phyloP scores from a whole-genome alignment of 2,888 invertebrate species.

The Cataglyphis livida region DNA sequence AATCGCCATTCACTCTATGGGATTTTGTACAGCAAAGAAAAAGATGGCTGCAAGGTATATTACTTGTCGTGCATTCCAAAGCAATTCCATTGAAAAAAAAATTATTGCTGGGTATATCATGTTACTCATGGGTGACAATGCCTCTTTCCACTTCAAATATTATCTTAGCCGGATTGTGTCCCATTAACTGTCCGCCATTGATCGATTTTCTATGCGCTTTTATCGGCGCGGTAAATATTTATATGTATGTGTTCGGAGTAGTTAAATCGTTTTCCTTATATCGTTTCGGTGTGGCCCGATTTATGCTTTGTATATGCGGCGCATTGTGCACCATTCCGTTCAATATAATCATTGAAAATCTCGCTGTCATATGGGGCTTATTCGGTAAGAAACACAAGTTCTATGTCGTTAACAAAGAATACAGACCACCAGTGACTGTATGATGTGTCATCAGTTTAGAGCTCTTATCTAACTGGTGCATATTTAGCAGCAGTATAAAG shows the following conservation, averaged over 20 bases:
- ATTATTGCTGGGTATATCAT: conserved; percentile 93
- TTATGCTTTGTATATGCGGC: conserved; percentile 93
- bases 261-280: conserved; percentile 97
- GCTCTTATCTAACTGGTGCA: conserved; percentile 27
- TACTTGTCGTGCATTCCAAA: conserved; percentile 95
- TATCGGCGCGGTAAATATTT: conserved; percentile 97
- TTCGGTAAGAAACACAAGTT: conserved; percentile 98
- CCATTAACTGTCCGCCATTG: conserved; percentile 93
- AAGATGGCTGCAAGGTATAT: conserved; percentile 97
- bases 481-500: conserved; percentile 24
- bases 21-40: conserved; percentile 98
- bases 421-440: conserved; percentile 88
- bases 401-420: conserved; percentile 98
- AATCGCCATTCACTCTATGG: conserved; percentile 97
- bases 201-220: conserved; percentile 96
- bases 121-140: conserved; percentile 98
- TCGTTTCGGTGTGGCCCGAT: conserved; percentile 93
- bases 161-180: conserved; percentile 93
- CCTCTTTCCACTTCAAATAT: conserved; percentile 97
- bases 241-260: conserved; percentile 99
- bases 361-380: conserved; percentile 97
- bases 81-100: conserved; percentile 93
- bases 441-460: conserved; percentile 61
- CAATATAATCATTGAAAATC: conserved; percentile 97
- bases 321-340: conserved; percentile 97